Conservation (phyloP, 1,140 invertebrate genomes). For the Calliopsis andreniformis region DNA sequence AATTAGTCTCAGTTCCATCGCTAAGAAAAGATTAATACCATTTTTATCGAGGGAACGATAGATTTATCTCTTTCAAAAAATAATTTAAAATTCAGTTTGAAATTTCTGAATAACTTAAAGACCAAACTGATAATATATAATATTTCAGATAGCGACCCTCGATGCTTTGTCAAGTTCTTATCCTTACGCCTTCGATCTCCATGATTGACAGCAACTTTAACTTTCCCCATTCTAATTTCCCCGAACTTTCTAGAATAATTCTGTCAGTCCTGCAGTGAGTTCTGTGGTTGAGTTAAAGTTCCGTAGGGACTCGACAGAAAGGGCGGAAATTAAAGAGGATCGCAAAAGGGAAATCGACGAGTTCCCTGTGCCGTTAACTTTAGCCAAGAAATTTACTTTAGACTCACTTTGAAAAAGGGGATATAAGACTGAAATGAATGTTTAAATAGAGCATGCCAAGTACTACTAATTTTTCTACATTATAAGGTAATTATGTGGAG, state of each 20-base stretch:
- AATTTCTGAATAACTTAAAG: too few species aligned
- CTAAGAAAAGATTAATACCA: too few species aligned
- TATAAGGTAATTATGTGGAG: too few species aligned
- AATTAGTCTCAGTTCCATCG: too few species aligned
- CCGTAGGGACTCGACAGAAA: constrained; percentile 24
- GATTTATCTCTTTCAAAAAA: too few species aligned
- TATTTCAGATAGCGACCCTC: too few species aligned
- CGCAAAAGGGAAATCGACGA: constrained; percentile 66
- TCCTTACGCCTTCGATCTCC: neutral
- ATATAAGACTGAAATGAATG: neutral
- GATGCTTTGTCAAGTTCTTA: neutral
- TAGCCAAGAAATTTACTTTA: constrained; percentile 35
- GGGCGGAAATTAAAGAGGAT: constrained; percentile 70
- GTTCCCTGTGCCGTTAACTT: constrained; percentile 52
- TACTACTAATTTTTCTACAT: too few species aligned
- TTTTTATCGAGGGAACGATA: too few species aligned
- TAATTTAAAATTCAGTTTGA: too few species aligned
- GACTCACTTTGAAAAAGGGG: constrained; percentile 42
- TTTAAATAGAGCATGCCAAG: too few species aligned
- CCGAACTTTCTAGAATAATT: neutral
- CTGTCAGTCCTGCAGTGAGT: neutral
- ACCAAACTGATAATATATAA: too few species aligned
- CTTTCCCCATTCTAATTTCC: neutral
- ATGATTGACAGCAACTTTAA: neutral
- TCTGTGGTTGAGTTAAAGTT: neutral